A percentile compares a stretch with the other conserved stretches of the same genome.
Conservation (phyloP, 2,888 invertebrate species). For the Atherix ibis region DNA sequence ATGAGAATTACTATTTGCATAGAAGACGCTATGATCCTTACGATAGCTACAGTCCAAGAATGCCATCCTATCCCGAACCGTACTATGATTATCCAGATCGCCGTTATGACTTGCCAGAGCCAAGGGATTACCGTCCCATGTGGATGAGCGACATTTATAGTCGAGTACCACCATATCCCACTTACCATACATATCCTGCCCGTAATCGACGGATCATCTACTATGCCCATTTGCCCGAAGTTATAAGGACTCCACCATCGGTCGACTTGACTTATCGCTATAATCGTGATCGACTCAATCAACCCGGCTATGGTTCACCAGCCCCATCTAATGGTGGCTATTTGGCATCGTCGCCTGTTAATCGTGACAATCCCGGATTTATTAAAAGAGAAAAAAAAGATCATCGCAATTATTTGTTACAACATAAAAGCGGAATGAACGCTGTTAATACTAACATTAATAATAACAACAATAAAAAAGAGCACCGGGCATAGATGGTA, state of each 20-base stretch:
- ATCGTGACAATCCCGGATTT: slow-evolving; percentile 14
- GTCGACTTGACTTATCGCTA: slow-evolving; percentile 39
- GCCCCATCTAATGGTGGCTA: slow-evolving; percentile 19
- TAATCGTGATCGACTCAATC: slow-evolving; percentile 28
- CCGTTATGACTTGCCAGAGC: slow-evolving; percentile 26
- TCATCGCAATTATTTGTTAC: slow-evolving; percentile 13
- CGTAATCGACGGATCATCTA: slow-evolving; percentile 43
- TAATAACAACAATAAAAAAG: too few species aligned
- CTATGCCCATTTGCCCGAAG: slow-evolving; percentile 53
- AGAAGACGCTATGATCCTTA: slow-evolving; percentile 29
- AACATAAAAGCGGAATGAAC: too few species aligned
- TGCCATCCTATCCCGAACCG: slow-evolving; percentile 26
- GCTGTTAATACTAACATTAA: too few species aligned
- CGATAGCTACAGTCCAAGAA: slow-evolving; percentile 26
- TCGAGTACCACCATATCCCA: slow-evolving; percentile 21
- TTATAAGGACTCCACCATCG: slow-evolving; percentile 43
- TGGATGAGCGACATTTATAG: slow-evolving; percentile 26
- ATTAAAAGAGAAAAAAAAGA: slow-evolving; percentile 22
- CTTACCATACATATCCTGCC: slow-evolving; percentile 4
- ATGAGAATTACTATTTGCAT: slow-evolving; percentile 27
- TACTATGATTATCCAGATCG: slow-evolving; percentile 30
- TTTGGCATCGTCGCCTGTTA: slow-evolving; percentile 10
- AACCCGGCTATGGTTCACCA: too few species aligned
- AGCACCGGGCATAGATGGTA: too few species aligned
- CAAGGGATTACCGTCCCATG: slow-evolving; percentile 22